Conservation (phyloP, 1,140 invertebrate genomes). For the Polypedilum vanderplanki region DNA sequence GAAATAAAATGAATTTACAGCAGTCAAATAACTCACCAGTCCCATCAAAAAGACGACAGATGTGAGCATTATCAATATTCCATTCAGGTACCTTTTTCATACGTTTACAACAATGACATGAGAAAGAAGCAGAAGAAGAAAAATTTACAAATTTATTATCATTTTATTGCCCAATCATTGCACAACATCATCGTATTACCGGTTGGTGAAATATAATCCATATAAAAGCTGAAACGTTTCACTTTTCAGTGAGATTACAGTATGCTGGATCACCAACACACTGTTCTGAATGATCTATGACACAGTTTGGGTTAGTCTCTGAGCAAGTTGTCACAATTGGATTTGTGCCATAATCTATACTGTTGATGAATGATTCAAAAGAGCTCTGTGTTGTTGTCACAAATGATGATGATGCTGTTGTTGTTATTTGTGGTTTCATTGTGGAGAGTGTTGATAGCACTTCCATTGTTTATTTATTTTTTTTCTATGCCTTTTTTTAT, state of each 20-base stretch:
- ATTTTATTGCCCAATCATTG: background rate
- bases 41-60: constrained; percentile 30
- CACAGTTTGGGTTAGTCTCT: constrained; percentile 6
- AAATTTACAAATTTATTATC: background rate
- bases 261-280: constrained; percentile 30
- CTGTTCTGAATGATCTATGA: constrained; percentile 16
- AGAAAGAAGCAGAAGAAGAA: too few relatives aligned
- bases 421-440: background rate
- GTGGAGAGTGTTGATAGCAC: background rate
- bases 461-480: background rate
- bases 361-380: background rate
- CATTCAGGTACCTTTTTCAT: constrained; percentile 30
- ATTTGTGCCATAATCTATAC: background rate
- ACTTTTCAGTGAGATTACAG: constrained; percentile 30
- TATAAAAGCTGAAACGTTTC: constrained; percentile 30
- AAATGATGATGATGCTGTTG: background rate
- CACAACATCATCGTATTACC: background rate
- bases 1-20: too few relatives aligned
- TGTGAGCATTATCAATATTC: constrained; percentile 30
- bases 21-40: constrained; percentile 31
- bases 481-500: background rate
- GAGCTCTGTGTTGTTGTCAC: background rate
- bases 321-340: constrained; percentile 17
- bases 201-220: constrained; percentile 31
- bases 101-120: too few relatives aligned